phyloP scores from a whole-genome alignment of 2,113 vertebrate species.

The Vicugna pacos region DNA sequence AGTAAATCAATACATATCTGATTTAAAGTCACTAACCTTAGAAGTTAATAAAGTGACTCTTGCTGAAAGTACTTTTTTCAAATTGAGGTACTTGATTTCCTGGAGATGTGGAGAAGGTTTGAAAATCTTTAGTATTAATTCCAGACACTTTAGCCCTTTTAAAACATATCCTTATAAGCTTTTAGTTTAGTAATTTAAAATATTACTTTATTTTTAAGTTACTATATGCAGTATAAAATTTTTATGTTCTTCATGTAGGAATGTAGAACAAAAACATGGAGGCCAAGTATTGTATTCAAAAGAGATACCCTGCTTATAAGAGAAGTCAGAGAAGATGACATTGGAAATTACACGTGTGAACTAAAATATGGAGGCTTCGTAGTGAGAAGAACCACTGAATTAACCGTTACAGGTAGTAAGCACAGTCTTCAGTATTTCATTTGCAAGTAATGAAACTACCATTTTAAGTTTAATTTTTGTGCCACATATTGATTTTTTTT shows the following conservation, averaged over 20 bases:
- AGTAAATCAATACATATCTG: conserved; percentile 8
- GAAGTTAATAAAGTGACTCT: neutral
- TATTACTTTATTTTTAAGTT: neutral
- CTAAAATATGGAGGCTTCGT: conserved; percentile 96
- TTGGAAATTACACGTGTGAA: conserved; percentile 99
- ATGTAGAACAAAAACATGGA: conserved; percentile 95
- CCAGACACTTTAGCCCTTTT: neutral
- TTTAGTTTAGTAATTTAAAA: neutral
- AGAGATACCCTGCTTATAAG: conserved; percentile 94
- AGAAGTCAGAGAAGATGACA: conserved; percentile 98
- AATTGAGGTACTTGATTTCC: neutral
- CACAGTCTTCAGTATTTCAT: conserved; percentile 40
- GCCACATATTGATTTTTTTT: conserved; percentile 16
- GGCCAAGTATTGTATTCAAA: conserved; percentile 93
- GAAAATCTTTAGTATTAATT: conserved; percentile 11
- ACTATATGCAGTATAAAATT: neutral
- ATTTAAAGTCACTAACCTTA: neutral
- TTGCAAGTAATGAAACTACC: neutral
- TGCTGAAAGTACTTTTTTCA: conserved; percentile 22
- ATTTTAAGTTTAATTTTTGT: neutral
- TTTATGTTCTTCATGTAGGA: conserved; percentile 86
- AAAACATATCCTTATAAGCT: neutral
- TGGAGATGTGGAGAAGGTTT: neutral
- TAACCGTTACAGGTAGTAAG: conserved; percentile 99
- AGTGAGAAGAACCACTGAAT: conserved; percentile 96